Conservation (phyloP, 2,113 vertebrate species). For the Elaphurus davidianus region DNA sequence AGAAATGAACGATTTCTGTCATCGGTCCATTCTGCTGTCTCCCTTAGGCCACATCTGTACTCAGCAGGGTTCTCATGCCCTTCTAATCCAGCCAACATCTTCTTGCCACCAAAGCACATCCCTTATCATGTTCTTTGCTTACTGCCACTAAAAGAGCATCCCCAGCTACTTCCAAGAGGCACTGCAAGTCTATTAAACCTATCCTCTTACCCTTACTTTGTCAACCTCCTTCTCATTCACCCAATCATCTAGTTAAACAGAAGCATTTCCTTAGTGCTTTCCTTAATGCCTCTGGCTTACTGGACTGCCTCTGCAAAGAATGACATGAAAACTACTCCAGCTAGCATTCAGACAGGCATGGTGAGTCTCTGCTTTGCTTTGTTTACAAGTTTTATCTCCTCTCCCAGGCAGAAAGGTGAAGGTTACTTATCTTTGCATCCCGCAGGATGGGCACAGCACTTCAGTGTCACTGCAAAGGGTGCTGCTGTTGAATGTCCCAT, state of each 20-base stretch:
- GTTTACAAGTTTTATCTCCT: neutral
- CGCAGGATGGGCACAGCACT: too few species aligned
- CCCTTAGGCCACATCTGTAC: neutral
- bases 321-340: neutral
- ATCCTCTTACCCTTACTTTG: neutral
- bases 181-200: fast-evolving
- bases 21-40: neutral
- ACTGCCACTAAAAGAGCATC: neutral
- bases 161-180: neutral
- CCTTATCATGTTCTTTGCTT: neutral
- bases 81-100: neutral
- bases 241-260: neutral
- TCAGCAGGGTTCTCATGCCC: too few species aligned
- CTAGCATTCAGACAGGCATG: neutral
- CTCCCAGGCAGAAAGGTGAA: neutral
- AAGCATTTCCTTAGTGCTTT: neutral
- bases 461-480: neutral
- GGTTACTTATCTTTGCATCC: neutral
- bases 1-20: neutral
- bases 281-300: neutral
- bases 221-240: neutral
- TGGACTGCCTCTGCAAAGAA: neutral
- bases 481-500: neutral
- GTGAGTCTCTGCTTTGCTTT: neutral
- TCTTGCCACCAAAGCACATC: neutral